Evolutionary conservation across 2,113 vertebrate genomes (phyloP).

Genomic region (Anser brachyrhynchus): DNA sequence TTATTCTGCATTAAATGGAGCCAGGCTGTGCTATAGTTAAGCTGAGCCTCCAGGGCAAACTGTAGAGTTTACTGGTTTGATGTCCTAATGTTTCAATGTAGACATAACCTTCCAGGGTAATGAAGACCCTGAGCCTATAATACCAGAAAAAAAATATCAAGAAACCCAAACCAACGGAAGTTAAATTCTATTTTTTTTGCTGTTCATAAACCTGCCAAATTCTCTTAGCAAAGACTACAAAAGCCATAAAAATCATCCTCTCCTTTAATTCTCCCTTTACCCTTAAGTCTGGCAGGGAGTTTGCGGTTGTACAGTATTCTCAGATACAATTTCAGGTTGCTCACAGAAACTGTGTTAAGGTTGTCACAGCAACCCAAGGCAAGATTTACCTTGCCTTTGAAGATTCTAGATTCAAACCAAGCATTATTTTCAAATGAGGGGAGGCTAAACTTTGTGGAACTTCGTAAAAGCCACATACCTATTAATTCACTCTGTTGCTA

Average conservation of each 20-base stretch:
- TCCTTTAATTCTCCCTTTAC: not conserved
- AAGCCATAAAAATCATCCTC: not conserved
- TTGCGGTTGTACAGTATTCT: not conserved
- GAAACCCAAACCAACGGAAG: not conserved
- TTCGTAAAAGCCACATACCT: not conserved
- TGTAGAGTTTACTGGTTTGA: not conserved
- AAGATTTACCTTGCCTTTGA: conserved; percentile 44
- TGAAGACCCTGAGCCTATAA: not conserved
- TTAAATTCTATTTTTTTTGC: not conserved
- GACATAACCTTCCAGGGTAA: not conserved
- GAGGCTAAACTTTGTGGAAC: conserved; percentile 24
- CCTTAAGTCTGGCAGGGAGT: not conserved
- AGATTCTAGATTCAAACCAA: not conserved
- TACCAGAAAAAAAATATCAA: not conserved
- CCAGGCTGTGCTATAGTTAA: not conserved
- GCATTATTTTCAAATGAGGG: conserved; percentile 1
- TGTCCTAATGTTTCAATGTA: not conserved
- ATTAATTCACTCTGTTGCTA: conserved; percentile 8
- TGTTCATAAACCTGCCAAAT: not conserved
- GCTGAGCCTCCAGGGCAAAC: not conserved
- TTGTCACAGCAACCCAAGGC: conserved; percentile 64
- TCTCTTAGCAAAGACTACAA: not conserved
- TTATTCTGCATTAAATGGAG: not conserved
- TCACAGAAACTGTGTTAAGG: not conserved
- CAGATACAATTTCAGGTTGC: not conserved